phyloP scores from a whole-genome alignment of 2,888 invertebrate species.

The Ganaspis brasiliensis region DNA sequence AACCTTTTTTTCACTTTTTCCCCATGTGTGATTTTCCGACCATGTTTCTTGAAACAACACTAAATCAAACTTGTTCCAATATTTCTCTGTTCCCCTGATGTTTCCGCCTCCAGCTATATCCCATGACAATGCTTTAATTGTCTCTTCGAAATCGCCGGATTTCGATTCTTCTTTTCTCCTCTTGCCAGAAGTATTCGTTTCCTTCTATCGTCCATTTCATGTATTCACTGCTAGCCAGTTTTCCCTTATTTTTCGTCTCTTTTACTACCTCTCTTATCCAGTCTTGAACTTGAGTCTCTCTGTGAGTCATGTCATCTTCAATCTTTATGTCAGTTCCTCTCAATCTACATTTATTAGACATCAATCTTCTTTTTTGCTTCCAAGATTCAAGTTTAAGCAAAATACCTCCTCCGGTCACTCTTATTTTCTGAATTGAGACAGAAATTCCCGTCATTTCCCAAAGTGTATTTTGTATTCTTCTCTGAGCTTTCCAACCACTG shows the following conservation, averaged over 20 bases:
- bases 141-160: too few relatives aligned
- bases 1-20: too few relatives aligned
- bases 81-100: too few relatives aligned
- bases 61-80: too few relatives aligned
- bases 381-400: constrained; percentile 38
- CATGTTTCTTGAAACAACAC: too few relatives aligned
- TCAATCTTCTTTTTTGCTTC: not conserved
- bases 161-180: too few relatives aligned
- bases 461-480: not conserved
- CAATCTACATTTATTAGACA: constrained; percentile 4
- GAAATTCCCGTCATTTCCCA: not conserved
- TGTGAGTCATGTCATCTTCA: not conserved
- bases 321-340: not conserved
- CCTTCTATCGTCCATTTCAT: not conserved
- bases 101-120: too few relatives aligned
- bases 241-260: not conserved
- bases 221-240: not conserved
- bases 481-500: not conserved
- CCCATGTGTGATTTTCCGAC: too few relatives aligned
- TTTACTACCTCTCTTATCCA: not conserved
- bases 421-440: not conserved
- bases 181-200: not conserved
- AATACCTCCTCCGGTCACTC: constrained; percentile 2
- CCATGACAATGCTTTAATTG: too few relatives aligned
- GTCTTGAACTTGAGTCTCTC: not conserved